Evolutionary conservation across 2,797 vertebrate genomes (phyloP).

Genomic region (Gadopsis marmoratus): DNA sequence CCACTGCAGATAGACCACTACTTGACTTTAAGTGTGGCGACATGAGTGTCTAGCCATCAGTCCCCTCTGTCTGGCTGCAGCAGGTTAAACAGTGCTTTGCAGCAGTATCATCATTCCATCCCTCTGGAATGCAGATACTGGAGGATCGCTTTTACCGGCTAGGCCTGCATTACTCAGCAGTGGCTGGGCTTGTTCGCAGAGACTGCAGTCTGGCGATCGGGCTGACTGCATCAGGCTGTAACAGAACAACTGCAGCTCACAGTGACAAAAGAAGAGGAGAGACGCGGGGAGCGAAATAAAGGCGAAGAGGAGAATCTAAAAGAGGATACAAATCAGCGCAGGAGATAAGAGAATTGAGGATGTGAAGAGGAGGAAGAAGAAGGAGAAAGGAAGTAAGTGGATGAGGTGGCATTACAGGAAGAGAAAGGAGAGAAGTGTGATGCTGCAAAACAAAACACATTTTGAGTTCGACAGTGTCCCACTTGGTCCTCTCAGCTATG

Average conservation of each 20-base stretch:
- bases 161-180: slow-evolving; percentile 67
- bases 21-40: slow-evolving; percentile 55
- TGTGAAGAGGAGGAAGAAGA: slow-evolving; percentile 47
- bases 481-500: slow-evolving; percentile 19
- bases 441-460: slow-evolving; percentile 39
- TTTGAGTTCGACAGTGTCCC: slow-evolving; percentile 30
- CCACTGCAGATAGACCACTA: slow-evolving; percentile 65
- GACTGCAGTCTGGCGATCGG: slow-evolving; percentile 42
- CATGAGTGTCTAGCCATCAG: slow-evolving; percentile 40
- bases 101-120: slow-evolving; percentile 56
- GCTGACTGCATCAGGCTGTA: slow-evolving; percentile 48
- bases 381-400: slow-evolving; percentile 46
- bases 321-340: slow-evolving; percentile 43
- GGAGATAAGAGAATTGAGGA: slow-evolving; percentile 40
- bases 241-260: slow-evolving; percentile 31
- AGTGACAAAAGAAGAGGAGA: slow-evolving; percentile 26
- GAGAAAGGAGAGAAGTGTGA: slow-evolving; percentile 41
- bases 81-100: slow-evolving; percentile 47
- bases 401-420: slow-evolving; percentile 44
- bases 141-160: slow-evolving; percentile 37
- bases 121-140: slow-evolving; percentile 62
- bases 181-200: slow-evolving; percentile 50
- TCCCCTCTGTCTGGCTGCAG: slow-evolving; percentile 45
- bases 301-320: slow-evolving; percentile 52
- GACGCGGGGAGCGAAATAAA: slow-evolving; percentile 43